Evolutionary conservation across 2,888 invertebrate species (phyloP).

Genomic region (Xestia c-nigrum): DNA sequence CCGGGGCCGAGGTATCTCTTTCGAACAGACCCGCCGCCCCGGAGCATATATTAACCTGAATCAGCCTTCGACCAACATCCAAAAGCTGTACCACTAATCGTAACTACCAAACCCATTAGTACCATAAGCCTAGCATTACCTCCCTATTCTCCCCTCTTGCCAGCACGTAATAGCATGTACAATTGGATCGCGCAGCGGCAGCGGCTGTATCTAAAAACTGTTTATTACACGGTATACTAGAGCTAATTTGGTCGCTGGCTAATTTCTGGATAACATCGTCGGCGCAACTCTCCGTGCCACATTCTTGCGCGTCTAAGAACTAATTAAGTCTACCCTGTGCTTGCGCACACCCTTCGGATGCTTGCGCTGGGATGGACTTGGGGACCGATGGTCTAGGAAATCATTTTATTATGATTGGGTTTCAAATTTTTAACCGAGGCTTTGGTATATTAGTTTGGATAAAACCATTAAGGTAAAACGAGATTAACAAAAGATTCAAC

Average conservation of each 20-base stretch:
- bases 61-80: background rate
- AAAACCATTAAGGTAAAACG: background rate
- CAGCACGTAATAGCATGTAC: conserved; percentile 50
- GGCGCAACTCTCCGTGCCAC: conserved; percentile 66
- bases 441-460: background rate
- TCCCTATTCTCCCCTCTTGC: background rate
- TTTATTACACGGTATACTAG: conserved; percentile 60
- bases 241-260: conserved; percentile 76
- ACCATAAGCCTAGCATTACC: conserved; percentile 48
- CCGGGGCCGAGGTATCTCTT: too few species aligned
- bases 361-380: conserved; percentile 58
- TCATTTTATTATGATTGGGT: background rate
- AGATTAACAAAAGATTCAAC: background rate
- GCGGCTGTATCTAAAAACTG: conserved; percentile 62
- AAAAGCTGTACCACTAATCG: conserved; percentile 20
- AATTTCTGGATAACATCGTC: conserved; percentile 75
- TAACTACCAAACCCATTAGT: conserved; percentile 46
- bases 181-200: conserved; percentile 51
- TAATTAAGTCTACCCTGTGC: conserved; percentile 81
- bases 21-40: too few species aligned
- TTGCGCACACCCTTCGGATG: conserved; percentile 66
- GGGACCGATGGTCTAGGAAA: conserved; percentile 10
- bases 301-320: conserved; percentile 86
- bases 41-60: background rate
- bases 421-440: background rate